phyloP scores from a whole-genome alignment of 2,888 invertebrate species.

The Drosophila differens region DNA sequence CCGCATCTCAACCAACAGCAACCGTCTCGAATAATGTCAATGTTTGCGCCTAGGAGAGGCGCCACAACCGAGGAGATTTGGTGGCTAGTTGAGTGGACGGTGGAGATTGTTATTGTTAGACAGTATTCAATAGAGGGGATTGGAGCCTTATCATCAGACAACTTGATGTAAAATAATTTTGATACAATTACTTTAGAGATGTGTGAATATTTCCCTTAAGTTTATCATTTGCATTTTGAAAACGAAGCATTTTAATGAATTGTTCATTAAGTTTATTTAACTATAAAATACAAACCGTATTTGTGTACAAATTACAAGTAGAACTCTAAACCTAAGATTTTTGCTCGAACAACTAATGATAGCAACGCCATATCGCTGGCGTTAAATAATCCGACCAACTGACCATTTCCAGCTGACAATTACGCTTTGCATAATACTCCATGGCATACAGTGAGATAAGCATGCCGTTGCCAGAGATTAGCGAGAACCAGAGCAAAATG shows the following conservation, averaged over 20 bases:
- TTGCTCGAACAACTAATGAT: constrained; percentile 49
- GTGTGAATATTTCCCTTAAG: not conserved
- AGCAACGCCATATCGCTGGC: constrained; percentile 86
- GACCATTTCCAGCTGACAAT: constrained; percentile 68
- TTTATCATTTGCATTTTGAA: not conserved
- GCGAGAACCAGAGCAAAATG: constrained; percentile 92
- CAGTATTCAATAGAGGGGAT: constrained; percentile 66
- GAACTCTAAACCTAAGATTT: constrained; percentile 29
- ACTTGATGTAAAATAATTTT: constrained; percentile 66
- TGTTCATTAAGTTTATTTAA: constrained; percentile 55
- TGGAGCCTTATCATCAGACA: constrained; percentile 46
- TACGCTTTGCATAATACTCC: constrained; percentile 87
- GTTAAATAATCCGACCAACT: constrained; percentile 83
- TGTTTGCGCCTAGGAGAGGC: constrained; percentile 37
- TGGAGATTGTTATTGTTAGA: constrained; percentile 13
- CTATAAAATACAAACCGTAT: constrained; percentile 64
- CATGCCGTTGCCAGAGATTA: constrained; percentile 91
- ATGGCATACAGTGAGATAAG: constrained; percentile 90
- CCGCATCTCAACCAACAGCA: not conserved
- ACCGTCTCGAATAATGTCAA: constrained; percentile 30
- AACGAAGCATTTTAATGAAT: constrained; percentile 13
- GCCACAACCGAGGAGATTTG: constrained; percentile 1
- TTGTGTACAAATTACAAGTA: constrained; percentile 60
- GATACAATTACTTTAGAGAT: constrained; percentile 20
- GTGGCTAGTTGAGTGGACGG: constrained; percentile 20